Evolutionary conservation across 2,797 vertebrate genomes (phyloP).

Genomic region (Xenops minutus): DNA sequence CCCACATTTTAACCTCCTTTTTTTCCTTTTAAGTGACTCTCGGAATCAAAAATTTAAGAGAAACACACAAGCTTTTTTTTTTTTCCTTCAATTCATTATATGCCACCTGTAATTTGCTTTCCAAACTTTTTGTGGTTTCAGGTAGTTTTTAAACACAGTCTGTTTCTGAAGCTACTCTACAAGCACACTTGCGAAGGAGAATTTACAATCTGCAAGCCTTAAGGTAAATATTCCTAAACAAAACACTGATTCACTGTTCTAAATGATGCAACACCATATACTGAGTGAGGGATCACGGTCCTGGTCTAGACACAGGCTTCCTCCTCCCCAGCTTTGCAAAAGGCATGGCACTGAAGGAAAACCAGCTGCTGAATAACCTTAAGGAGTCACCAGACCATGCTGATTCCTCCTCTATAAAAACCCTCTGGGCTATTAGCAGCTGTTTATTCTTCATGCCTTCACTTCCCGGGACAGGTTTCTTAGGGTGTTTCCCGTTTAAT

Average conservation of each 20-base stretch:
- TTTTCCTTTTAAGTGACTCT: background rate
- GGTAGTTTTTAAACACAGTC: background rate
- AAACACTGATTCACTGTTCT: background rate
- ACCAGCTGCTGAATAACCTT: background rate
- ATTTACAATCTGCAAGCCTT: background rate
- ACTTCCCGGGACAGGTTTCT: background rate
- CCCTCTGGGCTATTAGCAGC: background rate
- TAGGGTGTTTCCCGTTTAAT: background rate
- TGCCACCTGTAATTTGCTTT: background rate
- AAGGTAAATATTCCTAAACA: background rate
- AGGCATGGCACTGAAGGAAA: background rate
- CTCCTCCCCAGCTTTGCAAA: background rate
- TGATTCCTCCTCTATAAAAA: background rate
- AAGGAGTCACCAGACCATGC: background rate
- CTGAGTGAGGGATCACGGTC: background rate
- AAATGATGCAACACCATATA: background rate
- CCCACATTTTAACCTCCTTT: background rate
- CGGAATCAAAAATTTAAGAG: background rate
- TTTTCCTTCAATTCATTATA: background rate
- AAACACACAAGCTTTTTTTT: background rate
- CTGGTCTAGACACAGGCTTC: background rate
- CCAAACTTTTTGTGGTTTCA: background rate
- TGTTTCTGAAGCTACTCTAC: background rate
- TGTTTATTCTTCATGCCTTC: background rate
- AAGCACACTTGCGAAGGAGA: background rate